Base-by-base conservation (phyloP, 2,797 vertebrate genomes). In the Bradypodion pumilum region DNA sequence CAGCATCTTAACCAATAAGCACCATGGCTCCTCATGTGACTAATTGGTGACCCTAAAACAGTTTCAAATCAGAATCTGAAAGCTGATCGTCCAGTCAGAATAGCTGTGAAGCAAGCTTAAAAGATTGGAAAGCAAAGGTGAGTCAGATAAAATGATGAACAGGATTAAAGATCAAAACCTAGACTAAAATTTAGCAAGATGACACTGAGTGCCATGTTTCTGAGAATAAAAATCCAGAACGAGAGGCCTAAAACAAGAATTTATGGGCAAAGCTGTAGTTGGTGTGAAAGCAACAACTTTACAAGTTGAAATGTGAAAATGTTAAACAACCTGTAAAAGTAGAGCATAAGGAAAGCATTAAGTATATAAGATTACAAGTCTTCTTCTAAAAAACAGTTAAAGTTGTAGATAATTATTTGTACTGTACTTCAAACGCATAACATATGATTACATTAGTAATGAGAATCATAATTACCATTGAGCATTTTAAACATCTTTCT, bases 321-420 rank as follows among this genome's bases (percentile, higher is more conserved):
- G 59, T 46, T n/a, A 78, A 52, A 16, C 4, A 49, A 21, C n/a
- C 16, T 32, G 13, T 49, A 60, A 66, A 60, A 81, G 32, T 16
- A 75, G 60, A 8, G 73, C 19, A 68, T 25, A 82, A 35, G 5
- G 19, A 9, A 74, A 76, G 37, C 9, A 42, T 21, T 44, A 37
- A 49, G 59, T 21, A 78, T 29, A 65, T 37, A 27, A 1, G 15
- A 56, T 9, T 27, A 15, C 7, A 15, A 5, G 73, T 46, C 37
- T 78, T 73, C 84, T 88, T 88, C 74, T 90, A 52, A 76, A 79
- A 59, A 35, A 74, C 70, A 62, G 86, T 75, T 62, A 80, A 89
- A 85, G 76, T n/a, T 42, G 74, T 42, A 81, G 78, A 69, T 68
- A 72, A 49, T 10, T 87, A 70, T 9, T 70, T 83, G 56, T 66